phyloP scores from a whole-genome alignment of 2,888 invertebrate genomes.

The Polyploca ridens region DNA sequence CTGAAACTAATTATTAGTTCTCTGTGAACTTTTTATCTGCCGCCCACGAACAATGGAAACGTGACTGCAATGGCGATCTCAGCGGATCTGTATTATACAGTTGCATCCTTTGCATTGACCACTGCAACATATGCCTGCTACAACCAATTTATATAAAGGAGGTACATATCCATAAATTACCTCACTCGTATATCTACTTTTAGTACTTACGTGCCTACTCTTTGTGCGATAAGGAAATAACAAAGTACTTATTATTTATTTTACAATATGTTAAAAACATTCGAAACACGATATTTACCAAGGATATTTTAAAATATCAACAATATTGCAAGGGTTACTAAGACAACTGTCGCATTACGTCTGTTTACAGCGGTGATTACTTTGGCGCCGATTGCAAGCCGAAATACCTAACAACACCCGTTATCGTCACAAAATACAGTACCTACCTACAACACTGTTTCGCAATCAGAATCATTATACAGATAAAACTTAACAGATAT shows the following conservation, averaged over 20 bases:
- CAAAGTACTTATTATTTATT: slow-evolving; percentile 39
- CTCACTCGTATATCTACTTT: slow-evolving; percentile 4
- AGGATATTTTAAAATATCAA: slow-evolving; percentile 52
- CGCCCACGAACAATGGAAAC: slow-evolving; percentile 79
- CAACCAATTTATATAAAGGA: slow-evolving; percentile 22
- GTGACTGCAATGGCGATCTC: slow-evolving; percentile 77
- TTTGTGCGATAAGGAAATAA: slow-evolving; percentile 54
- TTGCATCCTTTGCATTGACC: slow-evolving; percentile 41
- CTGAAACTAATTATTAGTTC: slow-evolving; percentile 78
- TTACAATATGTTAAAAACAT: slow-evolving; percentile 31
- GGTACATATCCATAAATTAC: slow-evolving; percentile 27
- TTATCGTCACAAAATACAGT: slow-evolving; percentile 41
- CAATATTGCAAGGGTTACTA: slow-evolving; percentile 47
- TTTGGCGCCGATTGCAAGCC: slow-evolving; percentile 45
- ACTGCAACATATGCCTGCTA: slow-evolving; percentile 26
- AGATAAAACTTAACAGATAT: slow-evolving; percentile 25
- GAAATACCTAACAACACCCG: slow-evolving; percentile 43
- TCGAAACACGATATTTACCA: slow-evolving; percentile 54
- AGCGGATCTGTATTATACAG: slow-evolving; percentile 51
- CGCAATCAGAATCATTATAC: slow-evolving; percentile 37
- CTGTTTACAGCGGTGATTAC: slow-evolving; percentile 50
- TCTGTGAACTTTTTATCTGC: slow-evolving; percentile 77
- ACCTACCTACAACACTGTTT: slow-evolving; percentile 32
- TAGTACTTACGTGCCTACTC: background rate
- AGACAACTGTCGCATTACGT: slow-evolving; percentile 44